Base-by-base conservation (phyloP, 2,113 vertebrate genomes). In the Thryonomys swinderianus region DNA sequence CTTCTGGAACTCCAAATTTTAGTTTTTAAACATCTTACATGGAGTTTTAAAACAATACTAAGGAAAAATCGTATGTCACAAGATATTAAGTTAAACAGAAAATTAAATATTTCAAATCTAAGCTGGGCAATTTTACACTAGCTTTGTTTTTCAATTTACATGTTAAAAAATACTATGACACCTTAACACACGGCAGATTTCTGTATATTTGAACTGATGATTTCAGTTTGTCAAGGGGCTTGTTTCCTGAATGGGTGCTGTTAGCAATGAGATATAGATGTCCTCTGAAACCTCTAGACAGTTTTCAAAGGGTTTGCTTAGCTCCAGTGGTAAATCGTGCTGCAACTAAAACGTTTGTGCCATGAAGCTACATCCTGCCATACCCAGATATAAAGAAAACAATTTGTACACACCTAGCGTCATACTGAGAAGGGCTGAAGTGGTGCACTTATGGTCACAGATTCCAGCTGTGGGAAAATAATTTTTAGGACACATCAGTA, bases 81-180 rank as follows among this genome's bases (percentile, higher is more conserved):
- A 73, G 20, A 42, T 80, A 84, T 40, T 84, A 59, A 92, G 9
- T 87, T 79, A 83, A 95, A 92, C 6, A 76, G 73, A 87, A 94
- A 92, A 89, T 92, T 67, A 92, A 18, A 85, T 91, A 61, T 90
- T 92, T 90, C 86, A 82, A 93, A 89, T 94, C 25, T 88, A 95
- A 93, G n/a, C 62, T 20, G 45, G 48, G 11, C 71, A 80, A 88
- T 85, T 88, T 85, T 86, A 91, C 27, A 78, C 85, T 88, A 76
- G 83, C 71, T 85, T 83, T 91, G n/a, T 27, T 88, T 94, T 90
- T 71, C 48, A 87, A 92, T 84, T 55, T 48, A 79, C 6, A 66
- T 76, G 86, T 89, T 34, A 80, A 96, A 95, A 81, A n/a, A 93
- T 57, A n/a, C 7, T 92, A 34, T 37, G 84, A 64, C 82, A 91